Evolutionary conservation across 2,888 invertebrate genomes (phyloP).

Genomic region (Ecdyonurus torrentis): DNA sequence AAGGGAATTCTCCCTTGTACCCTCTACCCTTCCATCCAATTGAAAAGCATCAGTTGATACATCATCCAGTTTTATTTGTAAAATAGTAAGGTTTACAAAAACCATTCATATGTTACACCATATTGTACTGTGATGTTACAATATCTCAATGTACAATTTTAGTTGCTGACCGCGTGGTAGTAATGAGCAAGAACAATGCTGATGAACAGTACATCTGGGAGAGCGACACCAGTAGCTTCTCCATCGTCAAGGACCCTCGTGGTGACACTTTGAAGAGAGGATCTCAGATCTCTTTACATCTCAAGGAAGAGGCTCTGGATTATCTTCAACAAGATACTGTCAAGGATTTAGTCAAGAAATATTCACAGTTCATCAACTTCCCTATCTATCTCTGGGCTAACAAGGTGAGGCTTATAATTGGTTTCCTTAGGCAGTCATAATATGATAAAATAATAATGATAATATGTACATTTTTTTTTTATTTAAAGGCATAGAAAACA

Average conservation of each 20-base stretch:
- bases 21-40: no score
- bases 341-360: conserved; percentile 83
- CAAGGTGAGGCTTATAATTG: no score
- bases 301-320: conserved; percentile 95
- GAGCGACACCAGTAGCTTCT: conserved; percentile 82
- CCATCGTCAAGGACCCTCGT: conserved; percentile 83
- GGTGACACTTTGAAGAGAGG: conserved; percentile 84
- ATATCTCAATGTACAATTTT: conserved; percentile 18
- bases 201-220: conserved; percentile 97
- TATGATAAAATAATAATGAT: no score
- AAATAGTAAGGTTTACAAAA: neutral
- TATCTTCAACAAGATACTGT: conserved; percentile 87
- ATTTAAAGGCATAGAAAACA: no score
- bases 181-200: conserved; percentile 87
- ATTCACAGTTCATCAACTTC: conserved; percentile 99
- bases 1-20: no score
- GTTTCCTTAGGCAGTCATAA: no score
- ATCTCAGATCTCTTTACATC: conserved; percentile 68
- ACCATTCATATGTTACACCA: neutral
- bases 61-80: neutral
- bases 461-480: no score
- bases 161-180: conserved; percentile 90
- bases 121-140: no score
- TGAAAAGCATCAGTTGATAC: no score
- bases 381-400: conserved; percentile 89